Conservation (phyloP, 2,888 invertebrate genomes). For the Ochropacha duplaris region DNA sequence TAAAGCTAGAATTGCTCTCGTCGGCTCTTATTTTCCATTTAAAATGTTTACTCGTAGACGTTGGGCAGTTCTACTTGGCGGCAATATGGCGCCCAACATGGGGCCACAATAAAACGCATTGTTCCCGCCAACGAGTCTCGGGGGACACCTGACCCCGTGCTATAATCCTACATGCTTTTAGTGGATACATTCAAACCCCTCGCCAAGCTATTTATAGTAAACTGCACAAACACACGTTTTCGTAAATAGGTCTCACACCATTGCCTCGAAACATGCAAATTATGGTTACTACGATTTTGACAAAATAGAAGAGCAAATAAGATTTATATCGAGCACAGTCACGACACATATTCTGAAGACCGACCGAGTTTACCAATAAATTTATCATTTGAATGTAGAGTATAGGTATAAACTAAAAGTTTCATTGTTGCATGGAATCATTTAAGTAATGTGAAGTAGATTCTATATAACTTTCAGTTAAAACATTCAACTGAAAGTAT, state of each 20-base stretch:
- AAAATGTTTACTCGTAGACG: slow-evolving; percentile 4
- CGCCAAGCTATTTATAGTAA: background rate
- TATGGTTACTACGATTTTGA: background rate
- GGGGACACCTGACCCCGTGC: slow-evolving; percentile 26
- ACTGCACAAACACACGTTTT: background rate
- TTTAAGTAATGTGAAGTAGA: background rate
- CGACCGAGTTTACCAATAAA: background rate
- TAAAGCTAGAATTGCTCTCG: slow-evolving; percentile 2
- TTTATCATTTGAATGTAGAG: background rate
- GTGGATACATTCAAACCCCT: background rate
- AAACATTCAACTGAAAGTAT: background rate
- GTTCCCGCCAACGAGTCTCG: slow-evolving; percentile 19
- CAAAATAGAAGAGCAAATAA: slow-evolving; percentile 1
- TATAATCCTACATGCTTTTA: slow-evolving; percentile 5
- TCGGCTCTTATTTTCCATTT: slow-evolving; percentile 2
- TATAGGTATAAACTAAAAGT: background rate
- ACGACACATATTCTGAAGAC: background rate
- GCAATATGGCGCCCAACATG: slow-evolving; percentile 1
- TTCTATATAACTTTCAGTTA: background rate
- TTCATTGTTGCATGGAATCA: background rate
- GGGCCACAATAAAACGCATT: slow-evolving; percentile 21
- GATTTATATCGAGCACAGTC: slow-evolving; percentile 3
- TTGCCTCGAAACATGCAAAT: background rate
- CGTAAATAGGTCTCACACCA: background rate
- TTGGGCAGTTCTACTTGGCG: background rate